Evolutionary conservation across 2,888 invertebrate species (phyloP).

Genomic region (Lycia hirtaria): DNA sequence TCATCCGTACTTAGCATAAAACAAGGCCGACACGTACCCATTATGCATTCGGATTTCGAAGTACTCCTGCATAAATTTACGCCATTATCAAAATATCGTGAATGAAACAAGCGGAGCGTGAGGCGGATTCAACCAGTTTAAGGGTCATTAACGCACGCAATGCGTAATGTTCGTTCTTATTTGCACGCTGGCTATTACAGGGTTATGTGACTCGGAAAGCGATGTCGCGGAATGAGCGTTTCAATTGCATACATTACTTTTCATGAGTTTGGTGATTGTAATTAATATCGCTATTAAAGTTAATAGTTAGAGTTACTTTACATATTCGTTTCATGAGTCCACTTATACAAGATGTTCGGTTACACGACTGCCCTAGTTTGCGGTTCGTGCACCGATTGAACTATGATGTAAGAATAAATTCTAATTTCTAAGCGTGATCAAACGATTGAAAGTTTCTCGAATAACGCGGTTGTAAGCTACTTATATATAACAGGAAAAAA

Average conservation of each 20-base stretch:
- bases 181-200: slow-evolving; percentile 47
- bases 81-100: slow-evolving; percentile 83
- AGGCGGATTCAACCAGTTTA: slow-evolving; percentile 73
- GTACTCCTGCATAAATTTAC: slow-evolving; percentile 78
- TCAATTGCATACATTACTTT: slow-evolving; percentile 34
- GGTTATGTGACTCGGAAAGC: slow-evolving; percentile 45
- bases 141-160: slow-evolving; percentile 80
- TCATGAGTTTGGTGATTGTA: slow-evolving; percentile 30
- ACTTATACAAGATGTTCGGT: too few species aligned
- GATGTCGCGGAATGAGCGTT: slow-evolving; percentile 33
- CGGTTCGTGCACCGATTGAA: too few species aligned
- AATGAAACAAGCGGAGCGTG: slow-evolving; percentile 72
- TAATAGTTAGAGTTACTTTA: slow-evolving; percentile 19
- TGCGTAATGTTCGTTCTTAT: slow-evolving; percentile 59
- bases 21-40: slow-evolving; percentile 80
- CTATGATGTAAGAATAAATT: too few species aligned
- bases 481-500: too few species aligned
- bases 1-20: slow-evolving; percentile 82
- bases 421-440: too few species aligned
- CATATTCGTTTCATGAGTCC: slow-evolving; percentile 2
- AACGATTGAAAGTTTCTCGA: too few species aligned
- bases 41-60: slow-evolving; percentile 81
- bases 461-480: too few species aligned
- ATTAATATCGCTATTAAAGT: slow-evolving; percentile 30
- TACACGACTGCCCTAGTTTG: too few species aligned